Evolutionary conservation across 2,888 invertebrate genomes (phyloP), one percentile per base, ranked within the genome.

Genomic region (Colletes collaris): DNA sequence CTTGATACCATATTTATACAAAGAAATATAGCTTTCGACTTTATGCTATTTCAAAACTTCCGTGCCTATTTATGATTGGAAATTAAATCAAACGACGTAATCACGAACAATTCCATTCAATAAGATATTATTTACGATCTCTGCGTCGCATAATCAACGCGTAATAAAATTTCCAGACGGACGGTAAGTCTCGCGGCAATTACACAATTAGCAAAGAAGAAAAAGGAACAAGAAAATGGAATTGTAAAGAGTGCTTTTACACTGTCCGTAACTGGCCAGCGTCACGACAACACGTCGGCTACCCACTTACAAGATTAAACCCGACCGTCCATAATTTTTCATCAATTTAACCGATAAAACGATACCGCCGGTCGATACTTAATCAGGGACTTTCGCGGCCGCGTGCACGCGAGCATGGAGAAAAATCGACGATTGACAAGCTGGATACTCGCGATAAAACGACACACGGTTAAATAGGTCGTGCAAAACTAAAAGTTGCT

Each of bases 401-500:
- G 53, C 55, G 73, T 49, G 60, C 74, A 52, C 66, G 60, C 66
- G 66, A 73, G 3, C 66, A 16, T 2, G 19, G 3, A 8, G 50
- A 75, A 70, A 58, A 63, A 50, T 56, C 49, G 50, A 55, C 6
- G 63, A 76, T 46, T 56, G 71, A 76, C 60, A 46, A 64, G 27
- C 27, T 16, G 60, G 50, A 49, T 66, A 60, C n/a, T 0, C 19
- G 60, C 27, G 74, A 76, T 76, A 75, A 70, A 62, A 52, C 58
- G 6, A 6, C 10, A 35, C 37, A 35, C 46, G 46, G n/a, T 6
- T 44, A 77, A 75, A 77, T 76, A 46, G 76, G 76, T 67, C 76
- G 76, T n/a, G 75, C 27, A n/a, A 44, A 44, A 59, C 56, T 76
- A 74, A 76, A 60, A 74, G 60, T 44, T 40, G 75, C 55, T 50